Conservation (phyloP, 2,797 vertebrate genomes). For the Bradypodion pumilum region DNA sequence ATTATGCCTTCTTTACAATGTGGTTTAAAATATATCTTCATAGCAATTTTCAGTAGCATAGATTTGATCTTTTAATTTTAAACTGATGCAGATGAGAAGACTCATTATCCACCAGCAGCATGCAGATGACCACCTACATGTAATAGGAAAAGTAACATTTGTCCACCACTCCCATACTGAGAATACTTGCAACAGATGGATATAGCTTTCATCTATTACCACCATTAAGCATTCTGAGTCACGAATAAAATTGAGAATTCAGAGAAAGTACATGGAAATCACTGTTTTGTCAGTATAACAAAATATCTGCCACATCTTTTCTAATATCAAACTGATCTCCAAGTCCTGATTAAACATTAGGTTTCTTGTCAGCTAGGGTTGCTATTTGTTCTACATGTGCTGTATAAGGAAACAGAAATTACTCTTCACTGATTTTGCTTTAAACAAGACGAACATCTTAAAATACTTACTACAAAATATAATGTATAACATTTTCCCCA, state of each 20-base stretch:
- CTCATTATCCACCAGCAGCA: neutral
- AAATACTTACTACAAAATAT: slow-evolving; percentile 30
- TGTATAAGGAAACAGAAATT: slow-evolving; percentile 9
- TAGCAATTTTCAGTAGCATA: no score
- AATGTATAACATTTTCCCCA: neutral
- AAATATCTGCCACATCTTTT: slow-evolving; percentile 11
- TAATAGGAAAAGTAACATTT: no score
- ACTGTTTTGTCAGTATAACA: neutral
- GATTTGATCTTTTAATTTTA: no score
- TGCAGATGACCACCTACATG: no score
- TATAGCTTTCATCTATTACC: neutral
- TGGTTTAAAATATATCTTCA: no score
- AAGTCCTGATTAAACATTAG: slow-evolving; percentile 22
- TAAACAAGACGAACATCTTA: slow-evolving; percentile 20
- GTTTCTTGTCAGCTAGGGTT: slow-evolving; percentile 7
- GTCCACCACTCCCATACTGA: neutral
- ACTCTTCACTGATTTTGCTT: slow-evolving; percentile 24
- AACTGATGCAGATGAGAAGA: neutral
- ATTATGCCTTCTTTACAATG: no score
- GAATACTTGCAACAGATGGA: neutral
- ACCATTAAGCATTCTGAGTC: neutral
- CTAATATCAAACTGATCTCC: neutral
- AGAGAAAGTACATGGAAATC: neutral
- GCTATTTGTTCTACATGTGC: slow-evolving; percentile 8
- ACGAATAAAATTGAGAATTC: neutral